phyloP scores from a whole-genome alignment of 2,797 vertebrate species.

The Meriones psammophilus region DNA sequence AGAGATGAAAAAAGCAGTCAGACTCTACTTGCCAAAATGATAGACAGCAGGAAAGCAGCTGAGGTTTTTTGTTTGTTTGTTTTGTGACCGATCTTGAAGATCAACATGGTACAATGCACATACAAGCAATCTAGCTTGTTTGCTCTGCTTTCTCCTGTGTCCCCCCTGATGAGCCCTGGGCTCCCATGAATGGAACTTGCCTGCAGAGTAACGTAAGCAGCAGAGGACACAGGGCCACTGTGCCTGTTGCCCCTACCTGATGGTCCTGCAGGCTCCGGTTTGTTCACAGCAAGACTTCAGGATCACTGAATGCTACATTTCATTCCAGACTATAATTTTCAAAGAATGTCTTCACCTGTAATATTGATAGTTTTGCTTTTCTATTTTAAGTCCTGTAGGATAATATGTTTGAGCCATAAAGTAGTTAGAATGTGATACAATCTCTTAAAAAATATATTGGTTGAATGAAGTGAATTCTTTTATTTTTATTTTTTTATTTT shows the following conservation, averaged over 20 bases:
- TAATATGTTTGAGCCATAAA: background rate
- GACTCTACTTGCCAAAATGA: background rate
- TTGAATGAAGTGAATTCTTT: background rate
- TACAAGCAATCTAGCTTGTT: background rate
- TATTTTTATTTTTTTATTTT: too few species aligned
- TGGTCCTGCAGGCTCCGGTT: fast-evolving
- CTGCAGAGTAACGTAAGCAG: background rate
- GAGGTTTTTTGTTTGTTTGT: background rate
- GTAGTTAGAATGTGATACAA: background rate
- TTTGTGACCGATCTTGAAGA: background rate
- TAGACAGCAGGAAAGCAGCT: background rate
- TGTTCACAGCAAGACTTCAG: background rate
- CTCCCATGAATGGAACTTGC: background rate
- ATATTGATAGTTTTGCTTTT: background rate
- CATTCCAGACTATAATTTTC: background rate
- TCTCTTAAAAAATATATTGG: background rate
- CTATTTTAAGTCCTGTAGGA: background rate
- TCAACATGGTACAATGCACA: background rate
- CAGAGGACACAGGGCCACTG: background rate
- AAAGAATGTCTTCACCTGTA: background rate
- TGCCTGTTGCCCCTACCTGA: background rate
- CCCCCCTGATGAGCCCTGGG: background rate
- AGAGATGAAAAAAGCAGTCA: background rate
- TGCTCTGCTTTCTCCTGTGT: background rate
- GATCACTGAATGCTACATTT: fast-evolving